Evolutionary conservation across 2,113 vertebrate genomes (phyloP).

Genomic region (Melanocharis versteri): DNA sequence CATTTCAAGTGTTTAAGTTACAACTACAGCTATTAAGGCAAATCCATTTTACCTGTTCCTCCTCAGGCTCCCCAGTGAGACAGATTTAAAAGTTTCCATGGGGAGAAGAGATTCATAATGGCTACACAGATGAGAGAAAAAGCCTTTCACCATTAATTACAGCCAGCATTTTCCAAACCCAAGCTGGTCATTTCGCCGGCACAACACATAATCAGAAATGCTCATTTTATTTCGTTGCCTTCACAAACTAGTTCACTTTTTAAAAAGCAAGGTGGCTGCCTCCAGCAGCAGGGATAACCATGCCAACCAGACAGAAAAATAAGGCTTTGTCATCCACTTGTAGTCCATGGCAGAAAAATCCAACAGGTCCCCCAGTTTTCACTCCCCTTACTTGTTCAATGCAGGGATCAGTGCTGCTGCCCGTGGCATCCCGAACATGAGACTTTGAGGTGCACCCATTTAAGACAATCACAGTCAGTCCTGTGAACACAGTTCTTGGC

Average conservation of each 20-base stretch:
- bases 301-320: neutral
- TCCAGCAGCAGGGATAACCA: neutral
- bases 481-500: neutral
- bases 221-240: neutral
- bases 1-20: conserved; percentile 52
- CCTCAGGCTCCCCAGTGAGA: conserved; percentile 1
- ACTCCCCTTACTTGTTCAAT: neutral
- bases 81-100: neutral
- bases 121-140: conserved; percentile 10
- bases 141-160: conserved; percentile 35
- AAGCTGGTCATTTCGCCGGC: neutral
- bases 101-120: conserved; percentile 19
- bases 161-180: neutral
- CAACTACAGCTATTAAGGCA: conserved; percentile 32
- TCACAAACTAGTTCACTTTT: neutral
- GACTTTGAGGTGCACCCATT: neutral
- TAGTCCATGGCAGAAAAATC: neutral
- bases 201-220: neutral
- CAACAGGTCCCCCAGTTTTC: neutral
- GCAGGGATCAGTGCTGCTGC: neutral
- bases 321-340: neutral
- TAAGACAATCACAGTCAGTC: accelerated
- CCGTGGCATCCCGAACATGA: neutral
- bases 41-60: conserved; percentile 45
- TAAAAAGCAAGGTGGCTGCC: neutral